Base-by-base conservation (phyloP, 35 echinoderm and acorn worm species). In the Patiria miniata region DNA sequence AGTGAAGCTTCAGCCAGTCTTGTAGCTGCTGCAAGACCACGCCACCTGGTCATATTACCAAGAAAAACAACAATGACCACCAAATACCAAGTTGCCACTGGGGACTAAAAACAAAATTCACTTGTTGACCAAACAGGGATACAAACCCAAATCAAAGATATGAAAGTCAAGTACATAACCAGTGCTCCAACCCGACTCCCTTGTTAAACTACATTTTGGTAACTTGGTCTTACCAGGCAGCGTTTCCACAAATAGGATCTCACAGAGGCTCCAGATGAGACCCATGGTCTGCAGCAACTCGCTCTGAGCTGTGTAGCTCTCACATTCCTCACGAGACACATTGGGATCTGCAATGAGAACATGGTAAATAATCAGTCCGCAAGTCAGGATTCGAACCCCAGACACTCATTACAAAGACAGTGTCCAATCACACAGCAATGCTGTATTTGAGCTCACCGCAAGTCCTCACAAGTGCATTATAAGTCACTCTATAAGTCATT, bases 141-240 rank as follows among this genome's bases (percentile, higher is more conserved):
- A n/a, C n/a, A n/a, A n/a, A n/a, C n/a, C n/a, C n/a, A n/a, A n/a
- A n/a, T n/a, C n/a, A n/a, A n/a, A n/a, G n/a, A n/a, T n/a, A n/a
- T n/a, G n/a, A n/a, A n/a, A n/a, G n/a, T n/a, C n/a, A n/a, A n/a
- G n/a, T n/a, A n/a, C n/a, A n/a, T n/a, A n/a, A n/a, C n/a, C n/a
- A n/a, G n/a, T n/a, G n/a, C n/a, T n/a, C n/a, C n/a, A n/a, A n/a
- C n/a, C n/a, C n/a, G n/a, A n/a, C n/a, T n/a, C n/a, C n/a, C n/a
- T n/a, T n/a, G n/a, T n/a, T n/a, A n/a, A n/a, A n/a, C n/a, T n/a
- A n/a, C n/a, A n/a, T n/a, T n/a, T n/a, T n/a, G n/a, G n/a, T n/a
- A n/a, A n/a, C n/a, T n/a, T n/a, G n/a, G n/a, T n/a, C n/a, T n/a
- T 89, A 99, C 96, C 96, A 83, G 96, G 96, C 16, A 99, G 81